Evolutionary conservation across 2,888 invertebrate genomes (phyloP).

Genomic region (Phragmatobia fuliginosa): DNA sequence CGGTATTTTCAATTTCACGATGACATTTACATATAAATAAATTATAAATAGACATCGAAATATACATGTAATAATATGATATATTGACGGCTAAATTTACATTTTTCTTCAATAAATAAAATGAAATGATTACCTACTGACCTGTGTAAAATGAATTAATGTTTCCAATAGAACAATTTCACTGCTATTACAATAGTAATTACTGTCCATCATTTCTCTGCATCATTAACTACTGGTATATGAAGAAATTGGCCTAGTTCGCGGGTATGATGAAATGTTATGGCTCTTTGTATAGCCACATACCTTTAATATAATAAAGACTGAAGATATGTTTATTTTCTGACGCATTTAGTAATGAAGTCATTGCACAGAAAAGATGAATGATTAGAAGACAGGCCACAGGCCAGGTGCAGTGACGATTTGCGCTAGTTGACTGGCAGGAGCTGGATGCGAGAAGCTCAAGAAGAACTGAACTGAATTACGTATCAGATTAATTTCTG

Average conservation of each 20-base stretch:
- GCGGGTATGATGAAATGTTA: constrained; percentile 32
- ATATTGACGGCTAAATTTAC: background rate
- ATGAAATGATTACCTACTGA: background rate
- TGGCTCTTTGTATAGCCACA: constrained; percentile 18
- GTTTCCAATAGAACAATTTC: constrained; percentile 3
- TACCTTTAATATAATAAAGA: background rate
- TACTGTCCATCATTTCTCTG: constrained; percentile 35
- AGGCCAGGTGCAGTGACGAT: no score
- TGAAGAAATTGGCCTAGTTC: constrained; percentile 47
- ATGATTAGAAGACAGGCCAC: no score
- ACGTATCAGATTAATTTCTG: no score
- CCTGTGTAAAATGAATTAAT: background rate
- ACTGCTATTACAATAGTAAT: constrained; percentile 5
- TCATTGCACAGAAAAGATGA: no score
- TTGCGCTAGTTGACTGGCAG: no score
- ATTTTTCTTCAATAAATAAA: background rate
- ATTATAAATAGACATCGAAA: no score
- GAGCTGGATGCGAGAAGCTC: no score
- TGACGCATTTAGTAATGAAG: no score
- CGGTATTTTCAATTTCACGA: no score
- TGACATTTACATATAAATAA: no score
- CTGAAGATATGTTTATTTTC: background rate
- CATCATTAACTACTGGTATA: constrained; percentile 40
- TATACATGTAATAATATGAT: no score
- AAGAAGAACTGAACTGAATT: no score